Evolutionary conservation across 2,888 invertebrate species (phyloP), one percentile per base, ranked within the genome.

Genomic region (Criorhina ranunculi): DNA sequence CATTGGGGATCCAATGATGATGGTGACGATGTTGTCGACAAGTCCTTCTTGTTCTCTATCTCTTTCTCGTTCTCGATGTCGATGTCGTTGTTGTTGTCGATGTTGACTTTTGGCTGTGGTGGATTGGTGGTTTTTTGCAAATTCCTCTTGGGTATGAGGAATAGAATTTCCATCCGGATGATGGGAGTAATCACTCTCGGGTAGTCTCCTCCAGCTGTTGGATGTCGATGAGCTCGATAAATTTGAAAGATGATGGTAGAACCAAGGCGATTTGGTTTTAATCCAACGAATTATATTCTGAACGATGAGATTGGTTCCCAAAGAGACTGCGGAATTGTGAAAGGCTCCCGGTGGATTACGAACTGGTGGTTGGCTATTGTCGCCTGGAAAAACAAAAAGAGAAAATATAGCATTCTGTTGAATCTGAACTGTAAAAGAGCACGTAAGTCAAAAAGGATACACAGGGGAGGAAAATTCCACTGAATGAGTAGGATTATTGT

Each of bases 291-390:
- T 91, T 90, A 91, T 89, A 88, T 89, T 88, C 88, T 89, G 64
- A 70, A 35, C 90, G 88, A 91, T 89, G 89, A 89, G 90, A 89
- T 90, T 90, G 89, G 89, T 87, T 87, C 89, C 89, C 89, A 90
- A 88, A 88, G 90, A 89, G 88, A 90, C 90, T 86, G 91, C 91
- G 35, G 90, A 89, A 89, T 92, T 92, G 89, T 91, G 91, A 89
- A 91, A 91, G 88, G 92, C 92, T 89, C 92, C 92, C 42, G 92
- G 92, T 86, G 91, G 91, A 91, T 92, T 91, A 88, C 92, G 92
- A 88, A 92, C 89, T 86, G 91, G 90, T 87, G 91, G 90, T 88
- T 91, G 91, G 89, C 90, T 90, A 89, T 90, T 90, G 89, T 91
- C 91, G 88, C 89, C 91, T 90, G 87, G 81, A 88, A 85, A 79